A percentile compares a stretch with the other conserved stretches of the same genome.
Evolutionary conservation across 2,113 vertebrate species (phyloP).

Genomic region (Ifrita kowaldi): DNA sequence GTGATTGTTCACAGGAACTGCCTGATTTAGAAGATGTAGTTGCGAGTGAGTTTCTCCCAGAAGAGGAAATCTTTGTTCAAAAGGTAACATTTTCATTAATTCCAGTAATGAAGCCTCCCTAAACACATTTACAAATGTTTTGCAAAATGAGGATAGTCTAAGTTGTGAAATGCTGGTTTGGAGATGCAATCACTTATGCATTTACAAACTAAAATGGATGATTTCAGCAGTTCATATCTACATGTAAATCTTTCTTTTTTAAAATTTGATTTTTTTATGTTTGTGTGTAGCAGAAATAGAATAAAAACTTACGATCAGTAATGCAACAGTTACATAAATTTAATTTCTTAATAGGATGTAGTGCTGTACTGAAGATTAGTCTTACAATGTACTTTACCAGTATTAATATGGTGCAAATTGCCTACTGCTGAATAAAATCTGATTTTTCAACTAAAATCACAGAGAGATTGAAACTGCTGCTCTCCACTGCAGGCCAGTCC

Average conservation of each 20-base stretch:
- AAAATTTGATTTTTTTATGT: background rate
- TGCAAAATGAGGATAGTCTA: background rate
- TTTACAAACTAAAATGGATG: background rate
- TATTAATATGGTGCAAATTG: background rate
- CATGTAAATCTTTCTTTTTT: background rate
- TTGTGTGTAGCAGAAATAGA: background rate
- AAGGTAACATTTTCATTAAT: slow-evolving; percentile 23
- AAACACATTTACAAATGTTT: background rate
- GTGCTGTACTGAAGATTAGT: background rate
- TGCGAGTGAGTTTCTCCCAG: background rate
- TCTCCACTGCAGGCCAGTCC: background rate
- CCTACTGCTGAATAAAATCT: background rate
- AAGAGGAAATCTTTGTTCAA: slow-evolving; percentile 7
- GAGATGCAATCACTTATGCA: background rate
- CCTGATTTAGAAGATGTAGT: slow-evolving; percentile 87
- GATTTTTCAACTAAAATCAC: background rate
- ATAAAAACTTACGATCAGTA: background rate
- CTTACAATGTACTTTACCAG: background rate
- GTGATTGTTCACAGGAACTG: slow-evolving; percentile 76
- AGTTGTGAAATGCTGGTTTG: background rate
- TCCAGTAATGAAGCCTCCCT: background rate
- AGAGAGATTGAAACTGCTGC: background rate
- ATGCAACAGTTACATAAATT: background rate
- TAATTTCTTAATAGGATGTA: background rate
- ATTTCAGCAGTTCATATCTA: background rate